These are phyloP conservation scores for Hartigia nigra DNA, from an alignment of 2,888 invertebrate genomes.

Conservation along the genomic window DNA sequence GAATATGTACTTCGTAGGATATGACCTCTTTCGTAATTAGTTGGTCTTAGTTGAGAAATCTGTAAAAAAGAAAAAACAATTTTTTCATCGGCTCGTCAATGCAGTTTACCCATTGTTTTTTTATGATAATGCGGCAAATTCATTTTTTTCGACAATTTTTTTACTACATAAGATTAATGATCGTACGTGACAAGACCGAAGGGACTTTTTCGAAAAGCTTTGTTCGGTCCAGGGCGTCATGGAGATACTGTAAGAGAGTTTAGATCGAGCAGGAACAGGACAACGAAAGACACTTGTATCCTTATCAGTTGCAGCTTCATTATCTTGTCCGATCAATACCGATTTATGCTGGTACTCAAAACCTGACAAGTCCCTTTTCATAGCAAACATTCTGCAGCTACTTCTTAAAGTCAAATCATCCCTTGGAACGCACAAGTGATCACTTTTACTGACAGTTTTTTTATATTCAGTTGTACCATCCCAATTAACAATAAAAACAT, in stretches of 20 bases:
- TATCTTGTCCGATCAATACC: slow-evolving; percentile 24
- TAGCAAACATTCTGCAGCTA: slow-evolving; percentile 49
- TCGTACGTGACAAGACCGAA: slow-evolving; percentile 24
- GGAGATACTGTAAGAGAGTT: slow-evolving; percentile 35
- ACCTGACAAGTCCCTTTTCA: slow-evolving; percentile 48
- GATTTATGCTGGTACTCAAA: slow-evolving; percentile 54
- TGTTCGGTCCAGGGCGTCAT: slow-evolving; percentile 33
- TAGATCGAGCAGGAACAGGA: slow-evolving; percentile 30
- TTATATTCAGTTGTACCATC: slow-evolving; percentile 37
- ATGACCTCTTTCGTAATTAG: slow-evolving; percentile 29
- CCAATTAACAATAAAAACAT: slow-evolving; percentile 37
- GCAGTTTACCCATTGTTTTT: not conserved
- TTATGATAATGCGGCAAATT: slow-evolving; percentile 3
- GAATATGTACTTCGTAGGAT: slow-evolving; percentile 48
- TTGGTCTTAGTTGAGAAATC: slow-evolving; percentile 23
- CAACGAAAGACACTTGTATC: slow-evolving; percentile 34
- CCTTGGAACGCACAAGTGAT: too few species aligned
- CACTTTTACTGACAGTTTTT: not conserved
- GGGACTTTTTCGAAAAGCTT: slow-evolving; percentile 36
- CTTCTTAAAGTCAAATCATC: not conserved
- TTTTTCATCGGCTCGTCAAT: not conserved
- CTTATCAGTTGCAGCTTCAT: slow-evolving; percentile 28
- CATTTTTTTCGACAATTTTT: not conserved
- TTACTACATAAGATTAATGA: slow-evolving; percentile 3
- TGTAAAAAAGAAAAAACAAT: too few species aligned